Evolutionary conservation across 2,888 invertebrate genomes (phyloP).

Genomic region (Pristionchus mayeri): DNA sequence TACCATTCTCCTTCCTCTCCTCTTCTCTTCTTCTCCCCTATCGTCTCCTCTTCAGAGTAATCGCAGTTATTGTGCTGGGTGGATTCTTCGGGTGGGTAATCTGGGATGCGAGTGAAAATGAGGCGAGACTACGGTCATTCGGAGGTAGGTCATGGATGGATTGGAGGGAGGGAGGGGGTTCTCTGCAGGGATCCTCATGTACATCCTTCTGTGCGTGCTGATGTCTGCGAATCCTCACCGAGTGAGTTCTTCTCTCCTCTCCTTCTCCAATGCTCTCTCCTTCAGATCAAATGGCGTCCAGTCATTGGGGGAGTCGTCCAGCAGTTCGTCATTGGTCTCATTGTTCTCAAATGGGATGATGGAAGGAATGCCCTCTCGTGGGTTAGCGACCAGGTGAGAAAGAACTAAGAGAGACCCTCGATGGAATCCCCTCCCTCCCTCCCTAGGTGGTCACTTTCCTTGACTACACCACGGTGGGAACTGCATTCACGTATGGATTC

Average conservation of each 20-base stretch:
- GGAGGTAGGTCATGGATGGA: neutral
- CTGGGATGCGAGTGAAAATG: constrained; percentile 5
- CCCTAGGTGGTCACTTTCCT: constrained; percentile 86
- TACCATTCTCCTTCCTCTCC: neutral
- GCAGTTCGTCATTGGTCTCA: constrained; percentile 88
- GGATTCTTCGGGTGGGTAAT: constrained; percentile 45
- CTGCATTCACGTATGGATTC: constrained; percentile 86
- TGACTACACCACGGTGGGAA: constrained; percentile 85
- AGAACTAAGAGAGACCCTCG: neutral
- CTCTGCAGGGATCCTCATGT: constrained; percentile 43
- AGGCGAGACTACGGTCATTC: constrained; percentile 24
- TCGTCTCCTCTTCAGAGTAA: neutral
- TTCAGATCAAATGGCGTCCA: constrained; percentile 82
- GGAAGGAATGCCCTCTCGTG: constrained; percentile 80
- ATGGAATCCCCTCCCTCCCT: neutral
- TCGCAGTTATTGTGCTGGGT: constrained; percentile 10
- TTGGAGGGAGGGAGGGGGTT: neutral
- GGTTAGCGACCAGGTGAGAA: constrained; percentile 77
- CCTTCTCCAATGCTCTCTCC: neutral
- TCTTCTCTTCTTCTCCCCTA: neutral
- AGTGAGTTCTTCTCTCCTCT: neutral
- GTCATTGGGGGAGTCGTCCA: constrained; percentile 87
- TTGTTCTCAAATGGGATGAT: constrained; percentile 87
- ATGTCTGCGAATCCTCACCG: constrained; percentile 45
- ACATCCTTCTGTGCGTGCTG: constrained; percentile 23